Conservation (phyloP, 2,113 vertebrate genomes). For the Amazona vittata region DNA sequence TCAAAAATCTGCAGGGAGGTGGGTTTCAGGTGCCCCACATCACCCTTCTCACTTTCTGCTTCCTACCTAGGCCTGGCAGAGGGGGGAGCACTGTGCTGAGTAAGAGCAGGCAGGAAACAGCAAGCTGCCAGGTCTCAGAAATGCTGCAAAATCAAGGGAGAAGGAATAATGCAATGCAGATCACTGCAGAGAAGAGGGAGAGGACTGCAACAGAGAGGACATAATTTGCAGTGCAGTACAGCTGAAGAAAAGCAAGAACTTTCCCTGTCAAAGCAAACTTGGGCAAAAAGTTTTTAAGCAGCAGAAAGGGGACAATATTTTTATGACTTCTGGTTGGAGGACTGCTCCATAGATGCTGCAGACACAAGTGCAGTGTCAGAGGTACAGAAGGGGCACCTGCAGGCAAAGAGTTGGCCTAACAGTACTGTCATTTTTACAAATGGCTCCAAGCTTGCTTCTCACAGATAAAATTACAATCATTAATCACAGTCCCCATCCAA, state of each 20-base stretch:
- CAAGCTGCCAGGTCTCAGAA: not conserved
- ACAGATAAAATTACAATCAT: slow-evolving; percentile 21
- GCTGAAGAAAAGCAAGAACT: not conserved
- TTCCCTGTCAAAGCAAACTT: not conserved
- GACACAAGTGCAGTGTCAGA: not conserved
- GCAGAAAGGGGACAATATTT: not conserved
- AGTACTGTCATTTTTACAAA: slow-evolving; percentile 47
- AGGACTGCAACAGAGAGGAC: not conserved
- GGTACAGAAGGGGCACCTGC: not conserved
- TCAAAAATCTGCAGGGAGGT: not conserved
- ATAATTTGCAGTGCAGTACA: not conserved
- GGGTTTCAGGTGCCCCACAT: not conserved
- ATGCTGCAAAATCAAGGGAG: not conserved
- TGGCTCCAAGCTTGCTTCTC: not conserved
- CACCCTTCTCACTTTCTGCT: not conserved
- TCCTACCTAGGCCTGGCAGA: rapidly evolving
- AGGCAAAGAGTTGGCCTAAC: not conserved
- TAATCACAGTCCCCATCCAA: slow-evolving; percentile 26
- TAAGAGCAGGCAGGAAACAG: not conserved
- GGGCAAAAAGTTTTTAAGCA: not conserved
- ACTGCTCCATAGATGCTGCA: not conserved
- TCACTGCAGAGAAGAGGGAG: not conserved
- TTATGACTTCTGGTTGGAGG: not conserved
- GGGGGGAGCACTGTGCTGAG: rapidly evolving
- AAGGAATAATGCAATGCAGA: not conserved